A percentile compares a stretch with the other conserved stretches of the same genome.
These are phyloP conservation scores for Drosophila barbarae DNA, from an alignment of 2,888 invertebrate genomes.

Conservation along the genomic window DNA sequence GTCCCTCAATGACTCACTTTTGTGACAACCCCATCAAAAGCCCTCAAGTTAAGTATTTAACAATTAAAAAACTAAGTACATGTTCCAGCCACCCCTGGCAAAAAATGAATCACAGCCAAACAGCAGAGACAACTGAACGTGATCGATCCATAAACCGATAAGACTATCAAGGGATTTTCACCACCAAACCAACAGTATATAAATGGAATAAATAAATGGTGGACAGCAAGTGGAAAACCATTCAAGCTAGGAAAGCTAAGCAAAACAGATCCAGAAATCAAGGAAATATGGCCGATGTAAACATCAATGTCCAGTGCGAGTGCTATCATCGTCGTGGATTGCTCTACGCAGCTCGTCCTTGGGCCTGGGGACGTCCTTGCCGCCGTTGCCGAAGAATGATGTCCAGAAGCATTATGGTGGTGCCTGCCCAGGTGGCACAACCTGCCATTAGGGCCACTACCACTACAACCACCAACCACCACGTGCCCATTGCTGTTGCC, in stretches of 20 bases:
- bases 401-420: conserved; percentile 47
- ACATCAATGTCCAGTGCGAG: conserved; percentile 54
- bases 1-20: neutral
- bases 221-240: neutral
- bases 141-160: conserved; percentile 9
- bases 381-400: conserved; percentile 62
- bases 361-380: conserved; percentile 59
- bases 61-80: neutral
- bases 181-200: neutral
- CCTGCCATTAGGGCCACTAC: neutral
- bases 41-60: conserved; percentile 2
- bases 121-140: neutral
- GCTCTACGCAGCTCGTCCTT: conserved; percentile 43
- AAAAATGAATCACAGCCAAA: conserved; percentile 11
- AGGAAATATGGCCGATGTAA: conserved; percentile 46
- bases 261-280: neutral
- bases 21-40: neutral
- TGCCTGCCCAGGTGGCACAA: conserved; percentile 38
- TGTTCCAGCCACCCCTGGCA: neutral
- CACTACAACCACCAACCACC: conserved; percentile 8
- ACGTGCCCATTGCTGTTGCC: conserved; percentile 5
- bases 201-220: conserved; percentile 13
- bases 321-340: conserved; percentile 60
- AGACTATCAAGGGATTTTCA: conserved; percentile 1
- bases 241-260: neutral